Conservation (phyloP, 2,797 vertebrate genomes). For the Hephaestus fuliginosus region DNA sequence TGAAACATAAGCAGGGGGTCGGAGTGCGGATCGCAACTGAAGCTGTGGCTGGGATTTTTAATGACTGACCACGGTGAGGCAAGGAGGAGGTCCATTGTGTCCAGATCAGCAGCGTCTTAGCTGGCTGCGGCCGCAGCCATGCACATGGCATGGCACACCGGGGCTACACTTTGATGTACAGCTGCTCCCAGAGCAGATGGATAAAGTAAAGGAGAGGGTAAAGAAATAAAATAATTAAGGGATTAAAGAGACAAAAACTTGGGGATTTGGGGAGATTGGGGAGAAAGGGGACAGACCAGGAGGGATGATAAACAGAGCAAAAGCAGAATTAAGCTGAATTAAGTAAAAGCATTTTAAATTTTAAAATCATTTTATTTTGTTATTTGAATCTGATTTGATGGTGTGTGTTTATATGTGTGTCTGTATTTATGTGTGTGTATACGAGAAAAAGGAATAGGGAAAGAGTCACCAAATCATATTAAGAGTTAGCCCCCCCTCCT, state of each 20-base stretch:
- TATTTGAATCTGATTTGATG: not conserved
- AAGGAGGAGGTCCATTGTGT: conserved; percentile 75
- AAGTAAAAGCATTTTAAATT: too few species aligned
- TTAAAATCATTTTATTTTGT: not conserved
- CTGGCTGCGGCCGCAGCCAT: conserved; percentile 38
- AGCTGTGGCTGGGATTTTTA: conserved; percentile 70
- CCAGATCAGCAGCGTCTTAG: conserved; percentile 48
- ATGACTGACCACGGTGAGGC: conserved; percentile 69
- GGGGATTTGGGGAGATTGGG: not conserved
- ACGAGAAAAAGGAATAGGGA: conserved; percentile 4
- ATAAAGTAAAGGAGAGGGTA: conserved; percentile 34
- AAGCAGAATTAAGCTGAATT: not conserved
- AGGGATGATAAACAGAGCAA: not conserved
- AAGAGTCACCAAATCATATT: conserved; percentile 29
- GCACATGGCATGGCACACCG: conserved; percentile 52
- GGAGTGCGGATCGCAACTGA: conserved; percentile 56
- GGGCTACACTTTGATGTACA: conserved; percentile 66
- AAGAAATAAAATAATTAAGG: conserved; percentile 44
- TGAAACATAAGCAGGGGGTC: conserved; percentile 46
- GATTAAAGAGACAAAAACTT: conserved; percentile 34
- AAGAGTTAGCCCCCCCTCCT: conserved; percentile 23
- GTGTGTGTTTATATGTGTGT: not conserved
- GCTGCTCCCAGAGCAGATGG: conserved; percentile 61
- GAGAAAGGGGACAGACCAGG: not conserved
- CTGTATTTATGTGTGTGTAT: not conserved